Base-by-base conservation (phyloP, 2,888 invertebrate species). In the Heliconius charithonia region DNA sequence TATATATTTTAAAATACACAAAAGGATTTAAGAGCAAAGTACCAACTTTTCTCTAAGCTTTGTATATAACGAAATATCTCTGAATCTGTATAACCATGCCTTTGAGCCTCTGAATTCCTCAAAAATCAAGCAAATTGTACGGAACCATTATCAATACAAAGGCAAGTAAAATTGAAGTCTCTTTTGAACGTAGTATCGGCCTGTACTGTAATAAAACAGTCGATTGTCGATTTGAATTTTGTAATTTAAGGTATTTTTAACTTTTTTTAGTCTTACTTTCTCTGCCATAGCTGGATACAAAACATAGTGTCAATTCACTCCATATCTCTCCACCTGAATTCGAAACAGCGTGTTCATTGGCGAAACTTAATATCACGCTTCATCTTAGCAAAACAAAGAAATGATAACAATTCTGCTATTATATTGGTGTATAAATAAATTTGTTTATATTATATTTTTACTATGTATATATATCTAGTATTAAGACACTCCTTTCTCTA, bases 1-100 rank as follows among this genome's bases (percentile, higher is more conserved):
- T 59, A n/a, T 59, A 59, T n/a, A 59, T 59, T 59, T 59, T 59
- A 59, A 59, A 59, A 59, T 59, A n/a, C 56, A 59, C n/a, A 59
- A 59, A 59, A 59, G 56, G 10, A 59, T 59, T 59, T 7, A n/a
- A 59, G n/a, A 59, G 10, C 56, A 9, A 59, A 59, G 51, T 51
- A 59, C 3, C 56, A 22, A n/a, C 56, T 56, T 56, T 56, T n/a
- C n/a, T 10, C 56, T n/a, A n/a, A 59, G 3, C 56, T 59, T 59
- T 59, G 56, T 10, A 59, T 0, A 59, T 59, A 22, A 59, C 22
- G 56, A 59, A n/a, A 59, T 10, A 59, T 59, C 56, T 59, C n/a
- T 10, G 56, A 59, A 59, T n/a, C 3, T n/a, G 56, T n/a, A 59
- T 22, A 22, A 16, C n/a, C 22, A 56, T 7, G 56, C 22, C 56